A percentile compares a stretch with the other conserved stretches of the same genome.
These are phyloP conservation scores for Tolypeutes matacus DNA, from an alignment of 2,797 vertebrate species.

Conservation along the genomic window DNA sequence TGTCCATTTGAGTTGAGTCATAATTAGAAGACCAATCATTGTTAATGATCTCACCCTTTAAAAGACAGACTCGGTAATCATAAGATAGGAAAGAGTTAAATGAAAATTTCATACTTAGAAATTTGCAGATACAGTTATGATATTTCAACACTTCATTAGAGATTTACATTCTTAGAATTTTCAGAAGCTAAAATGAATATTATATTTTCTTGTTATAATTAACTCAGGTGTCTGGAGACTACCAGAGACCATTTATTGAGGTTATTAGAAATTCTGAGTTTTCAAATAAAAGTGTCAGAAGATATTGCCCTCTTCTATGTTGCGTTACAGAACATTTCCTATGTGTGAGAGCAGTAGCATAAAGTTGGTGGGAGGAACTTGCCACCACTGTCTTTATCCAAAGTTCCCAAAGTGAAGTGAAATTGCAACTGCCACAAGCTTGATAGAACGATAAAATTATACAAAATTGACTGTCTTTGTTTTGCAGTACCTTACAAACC, in stretches of 20 bases:
- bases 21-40: constrained; percentile 10
- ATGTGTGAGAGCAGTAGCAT: not conserved
- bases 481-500: not conserved
- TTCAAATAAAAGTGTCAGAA: not conserved
- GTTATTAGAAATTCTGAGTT: constrained; percentile 45
- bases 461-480: not conserved
- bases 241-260: not conserved
- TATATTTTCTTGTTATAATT: constrained; percentile 58
- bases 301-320: not conserved
- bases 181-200: constrained; percentile 30
- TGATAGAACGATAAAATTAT: not conserved
- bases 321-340: not conserved
- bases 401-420: not conserved
- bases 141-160: constrained; percentile 36
- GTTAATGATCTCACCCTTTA: not conserved
- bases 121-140: not conserved
- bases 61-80: not conserved
- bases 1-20: not conserved
- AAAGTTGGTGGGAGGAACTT: not conserved
- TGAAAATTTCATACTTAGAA: constrained; percentile 23
- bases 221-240: not conserved
- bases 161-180: constrained; percentile 52
- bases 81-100: not conserved
- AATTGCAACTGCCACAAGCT: not conserved
- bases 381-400: not conserved